phyloP scores from a whole-genome alignment of 2,113 vertebrate species.

The Ranitomeya variabilis region DNA sequence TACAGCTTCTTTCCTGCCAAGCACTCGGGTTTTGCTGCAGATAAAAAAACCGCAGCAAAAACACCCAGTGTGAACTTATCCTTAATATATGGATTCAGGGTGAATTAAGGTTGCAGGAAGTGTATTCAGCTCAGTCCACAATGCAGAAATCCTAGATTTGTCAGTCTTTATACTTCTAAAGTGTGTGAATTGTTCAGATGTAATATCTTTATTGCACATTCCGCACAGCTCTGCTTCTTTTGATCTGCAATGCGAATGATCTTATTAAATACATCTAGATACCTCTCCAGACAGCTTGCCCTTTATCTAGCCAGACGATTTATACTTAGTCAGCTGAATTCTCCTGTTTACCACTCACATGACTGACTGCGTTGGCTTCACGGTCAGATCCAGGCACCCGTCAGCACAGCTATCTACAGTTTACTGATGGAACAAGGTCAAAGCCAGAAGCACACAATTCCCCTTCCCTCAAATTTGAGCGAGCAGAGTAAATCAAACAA shows the following conservation, averaged over 20 bases:
- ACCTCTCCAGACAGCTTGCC: slow-evolving; percentile 10
- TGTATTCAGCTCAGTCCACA: not conserved
- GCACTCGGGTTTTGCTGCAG: no score
- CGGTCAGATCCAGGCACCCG: slow-evolving; percentile 24
- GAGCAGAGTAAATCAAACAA: not conserved
- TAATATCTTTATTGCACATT: not conserved
- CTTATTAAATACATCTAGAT: not conserved
- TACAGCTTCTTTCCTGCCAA: no score
- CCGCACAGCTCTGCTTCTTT: not conserved
- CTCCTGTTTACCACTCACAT: slow-evolving; percentile 40
- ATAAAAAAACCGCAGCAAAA: no score
- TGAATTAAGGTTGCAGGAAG: not conserved
- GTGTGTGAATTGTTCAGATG: not conserved
- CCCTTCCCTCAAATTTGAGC: not conserved
- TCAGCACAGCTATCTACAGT: slow-evolving; percentile 25
- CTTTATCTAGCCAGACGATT: slow-evolving; percentile 33
- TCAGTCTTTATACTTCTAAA: not conserved
- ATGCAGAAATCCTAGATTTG: not conserved
- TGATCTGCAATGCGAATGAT: not conserved
- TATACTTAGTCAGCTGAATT: slow-evolving; percentile 48
- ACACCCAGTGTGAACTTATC: no score
- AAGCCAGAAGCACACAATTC: not conserved
- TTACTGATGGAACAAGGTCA: slow-evolving; percentile 26
- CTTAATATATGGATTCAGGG: no score
- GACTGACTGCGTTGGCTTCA: slow-evolving; percentile 32